These are phyloP conservation scores for Lucilia cuprina DNA, from an alignment of 1,140 invertebrate genomes.

Conservation along the genomic window DNA sequence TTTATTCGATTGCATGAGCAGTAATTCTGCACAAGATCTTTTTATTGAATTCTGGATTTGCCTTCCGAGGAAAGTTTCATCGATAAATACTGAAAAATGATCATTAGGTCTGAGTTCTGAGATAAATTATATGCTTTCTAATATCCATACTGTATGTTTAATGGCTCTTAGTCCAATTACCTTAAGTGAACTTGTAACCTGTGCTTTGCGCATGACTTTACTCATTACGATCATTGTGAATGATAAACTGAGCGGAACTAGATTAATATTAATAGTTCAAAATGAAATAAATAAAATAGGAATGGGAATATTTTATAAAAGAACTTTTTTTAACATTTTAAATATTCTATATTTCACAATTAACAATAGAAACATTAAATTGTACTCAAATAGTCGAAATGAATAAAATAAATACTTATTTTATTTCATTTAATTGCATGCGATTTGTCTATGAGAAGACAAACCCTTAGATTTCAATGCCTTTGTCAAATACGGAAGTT, in stretches of 20 bases:
- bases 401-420: background rate
- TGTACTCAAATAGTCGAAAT: background rate
- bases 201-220: background rate
- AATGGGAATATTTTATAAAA: background rate
- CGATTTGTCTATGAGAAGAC: background rate
- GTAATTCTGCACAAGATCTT: no score
- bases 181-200: no score
- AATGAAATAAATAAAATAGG: background rate
- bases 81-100: no score
- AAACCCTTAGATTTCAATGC: background rate
- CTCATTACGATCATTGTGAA: background rate
- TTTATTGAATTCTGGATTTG: no score
- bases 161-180: no score
- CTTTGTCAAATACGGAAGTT: background rate
- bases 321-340: background rate
- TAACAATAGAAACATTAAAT: no score
- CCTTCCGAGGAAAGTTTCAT: no score
- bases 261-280: slow-evolving; percentile 11
- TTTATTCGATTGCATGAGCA: no score
- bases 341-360: background rate
- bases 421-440: background rate
- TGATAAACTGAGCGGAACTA: slow-evolving; percentile 21
- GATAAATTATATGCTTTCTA: no score
- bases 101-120: no score
- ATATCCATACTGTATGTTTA: no score